Percentiles rank a stretch among this genome's conserved stretches.
These are phyloP conservation scores for Tympanuchus pallidicinctus DNA, from an alignment of 2,113 vertebrate genomes.

Conservation along the genomic window DNA sequence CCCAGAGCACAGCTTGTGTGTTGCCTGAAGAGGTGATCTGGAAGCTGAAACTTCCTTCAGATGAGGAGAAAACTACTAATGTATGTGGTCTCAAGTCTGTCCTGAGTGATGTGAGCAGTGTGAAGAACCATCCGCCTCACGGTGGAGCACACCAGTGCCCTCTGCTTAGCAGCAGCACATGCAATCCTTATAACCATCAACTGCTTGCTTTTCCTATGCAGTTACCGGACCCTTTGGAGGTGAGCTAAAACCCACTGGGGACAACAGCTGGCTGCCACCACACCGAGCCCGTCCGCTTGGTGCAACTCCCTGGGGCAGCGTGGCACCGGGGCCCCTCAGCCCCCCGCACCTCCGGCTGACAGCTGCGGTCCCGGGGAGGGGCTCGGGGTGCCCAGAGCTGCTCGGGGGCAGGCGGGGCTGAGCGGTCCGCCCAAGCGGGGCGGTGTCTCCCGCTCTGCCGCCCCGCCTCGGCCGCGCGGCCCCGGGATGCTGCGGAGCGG, in stretches of 20 bases:
- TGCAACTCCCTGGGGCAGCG: neutral
- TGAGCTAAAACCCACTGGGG: neutral
- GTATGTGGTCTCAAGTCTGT: too few species aligned
- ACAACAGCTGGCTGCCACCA: neutral
- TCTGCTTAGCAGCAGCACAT: neutral
- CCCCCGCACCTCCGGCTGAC: too few species aligned
- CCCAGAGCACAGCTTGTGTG: too few species aligned
- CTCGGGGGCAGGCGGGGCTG: too few species aligned
- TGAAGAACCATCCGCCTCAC: neutral
- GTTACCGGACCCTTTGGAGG: neutral
- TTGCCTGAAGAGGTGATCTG: rapidly evolving
- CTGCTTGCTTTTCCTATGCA: neutral
- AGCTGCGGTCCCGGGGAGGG: too few species aligned
- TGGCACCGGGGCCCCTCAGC: too few species aligned
- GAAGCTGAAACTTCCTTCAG: neutral
- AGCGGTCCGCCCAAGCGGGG: neutral
- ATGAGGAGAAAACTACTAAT: rapidly evolving
- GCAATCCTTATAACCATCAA: neutral
- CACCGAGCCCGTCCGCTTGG: too few species aligned
- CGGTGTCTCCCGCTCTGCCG: neutral
- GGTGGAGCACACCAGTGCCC: neutral
- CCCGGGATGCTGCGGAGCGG: neutral
- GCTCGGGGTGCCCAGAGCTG: too few species aligned
- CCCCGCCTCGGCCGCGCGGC: neutral
- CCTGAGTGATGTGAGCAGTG: neutral